phyloP scores from a whole-genome alignment of 1,140 invertebrate species.

The Brachystomella parvula region DNA sequence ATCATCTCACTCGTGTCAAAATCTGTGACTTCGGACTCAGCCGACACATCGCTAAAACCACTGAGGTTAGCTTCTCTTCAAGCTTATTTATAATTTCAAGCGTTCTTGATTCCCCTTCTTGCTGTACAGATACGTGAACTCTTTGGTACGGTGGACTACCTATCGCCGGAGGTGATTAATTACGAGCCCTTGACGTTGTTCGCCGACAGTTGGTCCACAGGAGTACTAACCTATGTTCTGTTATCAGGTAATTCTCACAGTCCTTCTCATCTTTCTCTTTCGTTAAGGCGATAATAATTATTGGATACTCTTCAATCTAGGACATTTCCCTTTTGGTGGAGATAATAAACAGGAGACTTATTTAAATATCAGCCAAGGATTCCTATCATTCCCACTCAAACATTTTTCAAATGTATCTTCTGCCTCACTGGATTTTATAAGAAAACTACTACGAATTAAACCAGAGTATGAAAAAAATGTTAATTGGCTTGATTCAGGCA shows the following conservation, averaged over 20 bases:
- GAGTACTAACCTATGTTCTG: constrained; percentile 83
- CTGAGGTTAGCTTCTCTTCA: constrained; percentile 25
- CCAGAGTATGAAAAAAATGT: constrained; percentile 27
- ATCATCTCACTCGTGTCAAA: constrained; percentile 33
- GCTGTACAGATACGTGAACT: constrained; percentile 31
- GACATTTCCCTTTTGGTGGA: constrained; percentile 84
- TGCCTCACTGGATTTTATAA: constrained; percentile 50
- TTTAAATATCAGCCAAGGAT: constrained; percentile 88
- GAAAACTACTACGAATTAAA: constrained; percentile 34
- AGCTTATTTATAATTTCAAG: neutral
- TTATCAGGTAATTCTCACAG: constrained; percentile 88
- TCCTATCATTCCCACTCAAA: constrained; percentile 86
- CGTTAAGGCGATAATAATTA: too few relatives aligned
- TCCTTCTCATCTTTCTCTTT: too few relatives aligned
- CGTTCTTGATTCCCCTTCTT: constrained; percentile 15
- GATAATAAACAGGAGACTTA: constrained; percentile 78
- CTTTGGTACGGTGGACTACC: constrained; percentile 35
- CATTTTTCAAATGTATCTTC: constrained; percentile 83
- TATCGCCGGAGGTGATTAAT: constrained; percentile 31
- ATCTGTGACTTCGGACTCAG: constrained; percentile 39
- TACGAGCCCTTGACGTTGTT: constrained; percentile 30
- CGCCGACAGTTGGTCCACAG: constrained; percentile 93
- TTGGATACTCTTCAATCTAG: too few relatives aligned
- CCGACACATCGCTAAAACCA: constrained; percentile 29
- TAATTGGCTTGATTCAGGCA: neutral